These are phyloP conservation scores for Apotomis turbidana DNA, from an alignment of 2,888 invertebrate genomes.

Conservation along the genomic window DNA sequence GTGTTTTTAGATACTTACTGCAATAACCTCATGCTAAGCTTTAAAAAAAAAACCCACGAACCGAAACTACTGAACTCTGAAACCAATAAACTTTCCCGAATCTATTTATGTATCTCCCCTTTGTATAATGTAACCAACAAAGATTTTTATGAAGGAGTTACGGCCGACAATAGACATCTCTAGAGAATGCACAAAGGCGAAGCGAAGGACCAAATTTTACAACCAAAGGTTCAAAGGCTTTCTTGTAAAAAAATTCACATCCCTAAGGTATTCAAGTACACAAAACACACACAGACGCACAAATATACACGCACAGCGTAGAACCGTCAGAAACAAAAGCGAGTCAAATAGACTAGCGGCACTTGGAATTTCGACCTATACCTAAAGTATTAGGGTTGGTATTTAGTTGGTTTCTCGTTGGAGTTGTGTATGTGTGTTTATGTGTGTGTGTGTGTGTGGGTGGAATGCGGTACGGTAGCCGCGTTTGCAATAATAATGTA, in stretches of 20 bases:
- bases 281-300: slow-evolving; percentile 60
- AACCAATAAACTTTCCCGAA: slow-evolving; percentile 23
- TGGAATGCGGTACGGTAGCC: slow-evolving; percentile 56
- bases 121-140: slow-evolving; percentile 15
- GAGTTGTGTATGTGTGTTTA: slow-evolving; percentile 52
- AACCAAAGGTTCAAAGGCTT: slow-evolving; percentile 61
- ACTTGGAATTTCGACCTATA: slow-evolving; percentile 6
- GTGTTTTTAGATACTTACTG: background rate
- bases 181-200: slow-evolving; percentile 41
- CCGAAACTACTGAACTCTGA: slow-evolving; percentile 9
- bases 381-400: background rate
- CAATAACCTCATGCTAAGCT: no score
- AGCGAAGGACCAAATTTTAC: slow-evolving; percentile 70
- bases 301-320: slow-evolving; percentile 54
- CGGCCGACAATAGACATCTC: slow-evolving; percentile 38
- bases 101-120: slow-evolving; percentile 22
- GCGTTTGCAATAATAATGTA: slow-evolving; percentile 41
- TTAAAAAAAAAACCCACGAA: slow-evolving; percentile 2
- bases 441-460: slow-evolving; percentile 57
- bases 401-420: slow-evolving; percentile 7
- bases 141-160: slow-evolving; percentile 35
- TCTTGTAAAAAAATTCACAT: slow-evolving; percentile 78
- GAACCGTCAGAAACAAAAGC: slow-evolving; percentile 43
- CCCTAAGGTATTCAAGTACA: slow-evolving; percentile 71
- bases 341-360: background rate